Percentiles rank a stretch among this genome's conserved stretches.
phyloP scores from a whole-genome alignment of 2,113 vertebrate species.

The Amblyornis subalaris region DNA sequence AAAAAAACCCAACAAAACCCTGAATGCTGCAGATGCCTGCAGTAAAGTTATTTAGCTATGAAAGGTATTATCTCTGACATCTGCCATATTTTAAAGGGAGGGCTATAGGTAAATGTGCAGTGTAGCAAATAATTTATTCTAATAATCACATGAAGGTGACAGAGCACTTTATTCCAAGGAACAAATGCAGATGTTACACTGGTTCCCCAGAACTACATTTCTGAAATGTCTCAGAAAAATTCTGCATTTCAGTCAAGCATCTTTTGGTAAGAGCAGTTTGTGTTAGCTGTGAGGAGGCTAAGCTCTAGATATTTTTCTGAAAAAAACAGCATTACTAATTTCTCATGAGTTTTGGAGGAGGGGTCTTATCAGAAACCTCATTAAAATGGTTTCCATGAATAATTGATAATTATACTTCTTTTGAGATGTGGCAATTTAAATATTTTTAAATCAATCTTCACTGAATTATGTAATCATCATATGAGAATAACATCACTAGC shows the following conservation, averaged over 20 bases:
- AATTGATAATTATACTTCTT: constrained; percentile 4
- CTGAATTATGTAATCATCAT: constrained; percentile 22
- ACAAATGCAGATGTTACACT: background rate
- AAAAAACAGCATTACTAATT: background rate
- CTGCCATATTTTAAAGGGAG: background rate
- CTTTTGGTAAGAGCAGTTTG: background rate
- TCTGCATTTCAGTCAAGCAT: background rate
- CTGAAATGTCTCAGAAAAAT: background rate
- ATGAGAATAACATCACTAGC: background rate
- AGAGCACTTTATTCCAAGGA: constrained; percentile 7
- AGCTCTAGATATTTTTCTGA: background rate
- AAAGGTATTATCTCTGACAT: constrained; percentile 7
- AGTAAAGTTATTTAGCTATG: constrained; percentile 20
- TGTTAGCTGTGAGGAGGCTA: background rate
- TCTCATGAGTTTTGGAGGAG: constrained; percentile 23
- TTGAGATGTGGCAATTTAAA: constrained; percentile 1
- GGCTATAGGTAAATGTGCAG: background rate
- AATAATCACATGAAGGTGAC: background rate
- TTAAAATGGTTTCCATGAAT: constrained; percentile 43
- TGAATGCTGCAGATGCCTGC: constrained; percentile 17
- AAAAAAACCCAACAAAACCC: background rate
- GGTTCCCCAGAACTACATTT: background rate
- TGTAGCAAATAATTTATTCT: background rate
- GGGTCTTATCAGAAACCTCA: background rate
- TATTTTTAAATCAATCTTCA: background rate